phyloP scores from a whole-genome alignment of 2,888 invertebrate species.

The Drosophila mimica region DNA sequence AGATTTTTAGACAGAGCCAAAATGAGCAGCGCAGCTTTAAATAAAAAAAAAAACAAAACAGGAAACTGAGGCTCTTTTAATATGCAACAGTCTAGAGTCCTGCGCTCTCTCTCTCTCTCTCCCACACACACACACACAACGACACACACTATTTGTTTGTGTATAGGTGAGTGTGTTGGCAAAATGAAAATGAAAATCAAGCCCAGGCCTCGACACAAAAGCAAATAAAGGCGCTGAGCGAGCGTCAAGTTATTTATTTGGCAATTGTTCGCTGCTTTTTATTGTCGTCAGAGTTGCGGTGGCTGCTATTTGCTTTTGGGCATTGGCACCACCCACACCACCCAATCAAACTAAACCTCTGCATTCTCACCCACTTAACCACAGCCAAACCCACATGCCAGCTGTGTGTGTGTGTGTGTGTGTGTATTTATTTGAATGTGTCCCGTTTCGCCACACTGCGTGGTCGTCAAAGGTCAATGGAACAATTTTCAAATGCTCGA shows the following conservation, averaged over 20 bases:
- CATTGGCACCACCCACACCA: slow-evolving; percentile 40
- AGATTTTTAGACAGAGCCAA: slow-evolving; percentile 50
- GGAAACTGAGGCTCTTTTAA: slow-evolving; percentile 69
- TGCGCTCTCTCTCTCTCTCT: slow-evolving; percentile 6
- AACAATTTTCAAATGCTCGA: slow-evolving; percentile 69
- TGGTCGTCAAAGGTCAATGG: slow-evolving; percentile 74
- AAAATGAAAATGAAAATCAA: slow-evolving; percentile 76
- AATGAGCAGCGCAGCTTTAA: slow-evolving; percentile 64
- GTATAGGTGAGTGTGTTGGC: slow-evolving; percentile 25
- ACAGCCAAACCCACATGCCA: slow-evolving; percentile 9
- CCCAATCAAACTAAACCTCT: slow-evolving; percentile 7
- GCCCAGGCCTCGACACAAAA: slow-evolving; percentile 59
- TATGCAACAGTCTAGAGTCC: slow-evolving; percentile 67
- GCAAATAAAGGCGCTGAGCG: slow-evolving; percentile 73
- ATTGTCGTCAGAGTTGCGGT: slow-evolving; percentile 72
- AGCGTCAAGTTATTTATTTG: slow-evolving; percentile 79
- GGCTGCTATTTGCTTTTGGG: slow-evolving; percentile 70
- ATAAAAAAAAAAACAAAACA: slow-evolving; percentile 33
- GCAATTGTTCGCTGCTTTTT: slow-evolving; percentile 76
- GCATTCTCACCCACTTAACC: slow-evolving; percentile 7
- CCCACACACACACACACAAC: background rate
- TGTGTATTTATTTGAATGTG: slow-evolving; percentile 38
- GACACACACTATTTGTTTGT: background rate
- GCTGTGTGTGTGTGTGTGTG: slow-evolving; percentile 1
- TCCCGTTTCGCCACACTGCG: slow-evolving; percentile 10